Conservation (phyloP, 2,113 vertebrate genomes). For the Pandion haliaetus region DNA sequence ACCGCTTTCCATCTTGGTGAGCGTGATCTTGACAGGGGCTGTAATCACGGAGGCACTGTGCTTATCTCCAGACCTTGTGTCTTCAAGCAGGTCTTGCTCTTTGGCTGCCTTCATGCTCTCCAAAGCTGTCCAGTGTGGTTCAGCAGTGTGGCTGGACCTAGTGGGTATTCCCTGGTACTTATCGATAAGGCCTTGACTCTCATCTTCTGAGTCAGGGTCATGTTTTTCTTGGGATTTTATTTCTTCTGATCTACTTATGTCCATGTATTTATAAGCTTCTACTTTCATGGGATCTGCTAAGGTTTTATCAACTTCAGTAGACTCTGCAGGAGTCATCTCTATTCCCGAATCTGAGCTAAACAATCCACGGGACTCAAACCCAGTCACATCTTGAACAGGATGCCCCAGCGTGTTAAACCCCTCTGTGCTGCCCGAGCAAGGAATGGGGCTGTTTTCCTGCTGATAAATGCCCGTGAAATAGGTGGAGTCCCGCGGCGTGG, state of each 20-base stretch:
- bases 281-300: slow-evolving; percentile 83
- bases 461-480: slow-evolving; percentile 85
- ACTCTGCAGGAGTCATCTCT: slow-evolving; percentile 87
- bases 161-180: slow-evolving; percentile 32
- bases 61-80: slow-evolving; percentile 79
- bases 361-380: slow-evolving; percentile 76
- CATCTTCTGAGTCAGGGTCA: slow-evolving; percentile 64
- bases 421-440: slow-evolving; percentile 64
- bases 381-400: slow-evolving; percentile 75
- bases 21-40: slow-evolving; percentile 85
- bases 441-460: slow-evolving; percentile 65
- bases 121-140: not conserved
- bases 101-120: slow-evolving; percentile 44
- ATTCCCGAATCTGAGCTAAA: slow-evolving; percentile 87
- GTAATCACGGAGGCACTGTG: slow-evolving; percentile 47
- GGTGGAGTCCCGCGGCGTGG: slow-evolving; percentile 75
- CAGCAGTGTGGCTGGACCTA: slow-evolving; percentile 59
- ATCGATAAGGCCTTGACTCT: slow-evolving; percentile 53
- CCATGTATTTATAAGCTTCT: slow-evolving; percentile 94
- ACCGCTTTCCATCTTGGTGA: slow-evolving; percentile 78
- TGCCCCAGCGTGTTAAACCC: slow-evolving; percentile 47
- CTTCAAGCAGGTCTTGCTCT: slow-evolving; percentile 64
- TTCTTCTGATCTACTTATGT: slow-evolving; percentile 88
- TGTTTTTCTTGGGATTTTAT: slow-evolving; percentile 56
- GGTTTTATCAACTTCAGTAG: slow-evolving; percentile 80